A percentile compares a stretch with the other conserved stretches of the same genome.
These are phyloP conservation scores for Bufotes viridis DNA, from an alignment of 2,797 vertebrate genomes.

Conservation along the genomic window DNA sequence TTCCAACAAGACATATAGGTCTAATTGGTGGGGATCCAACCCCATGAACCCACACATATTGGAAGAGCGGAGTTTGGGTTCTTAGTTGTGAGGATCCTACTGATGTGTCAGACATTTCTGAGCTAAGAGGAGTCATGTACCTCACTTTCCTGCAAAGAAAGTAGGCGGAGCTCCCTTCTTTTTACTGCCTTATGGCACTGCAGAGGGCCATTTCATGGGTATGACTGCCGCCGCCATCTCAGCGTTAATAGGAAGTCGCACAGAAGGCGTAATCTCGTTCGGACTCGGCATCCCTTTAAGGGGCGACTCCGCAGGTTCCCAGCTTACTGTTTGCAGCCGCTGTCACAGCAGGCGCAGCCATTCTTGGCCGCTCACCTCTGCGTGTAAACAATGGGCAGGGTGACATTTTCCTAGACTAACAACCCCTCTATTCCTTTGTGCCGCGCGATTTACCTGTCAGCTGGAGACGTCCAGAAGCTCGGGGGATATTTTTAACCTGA, in stretches of 20 bases:
- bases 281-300: not conserved
- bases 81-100: too few relatives aligned
- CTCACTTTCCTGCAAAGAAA: not conserved
- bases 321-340: not conserved
- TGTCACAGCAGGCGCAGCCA: not conserved
- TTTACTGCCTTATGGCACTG: not conserved
- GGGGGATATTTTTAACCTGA: constrained; percentile 19
- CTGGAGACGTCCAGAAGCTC: not conserved
- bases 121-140: too few relatives aligned
- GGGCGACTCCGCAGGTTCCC: not conserved
- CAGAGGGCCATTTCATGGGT: not conserved
- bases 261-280: not conserved
- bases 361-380: not conserved
- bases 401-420: constrained; percentile 3
- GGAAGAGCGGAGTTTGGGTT: too few relatives aligned
- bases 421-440: not conserved
- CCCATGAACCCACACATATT: too few relatives aligned
- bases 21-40: too few relatives aligned
- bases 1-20: too few relatives aligned
- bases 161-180: not conserved
- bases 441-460: not conserved
- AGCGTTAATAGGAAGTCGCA: not conserved
- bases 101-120: too few relatives aligned
- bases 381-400: not conserved
- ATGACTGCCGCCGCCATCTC: not conserved